Evolutionary conservation across 2,888 invertebrate genomes (phyloP).

Genomic region (Cacoxenus indagator): DNA sequence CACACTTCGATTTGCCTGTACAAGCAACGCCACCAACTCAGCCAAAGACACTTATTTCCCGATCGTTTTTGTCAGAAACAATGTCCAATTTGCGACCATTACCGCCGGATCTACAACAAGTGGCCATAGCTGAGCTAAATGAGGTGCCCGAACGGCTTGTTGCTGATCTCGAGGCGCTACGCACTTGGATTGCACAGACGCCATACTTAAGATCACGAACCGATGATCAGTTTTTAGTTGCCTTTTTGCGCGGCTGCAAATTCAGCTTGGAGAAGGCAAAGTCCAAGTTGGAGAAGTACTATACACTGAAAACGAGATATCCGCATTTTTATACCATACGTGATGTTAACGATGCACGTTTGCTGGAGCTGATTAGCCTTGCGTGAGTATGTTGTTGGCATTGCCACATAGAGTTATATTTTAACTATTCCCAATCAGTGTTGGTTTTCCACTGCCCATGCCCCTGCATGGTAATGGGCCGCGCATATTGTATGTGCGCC

Average conservation of each 20-base stretch:
- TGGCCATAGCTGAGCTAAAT: slow-evolving; percentile 71
- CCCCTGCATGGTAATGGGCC: slow-evolving; percentile 70
- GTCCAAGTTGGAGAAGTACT: slow-evolving; percentile 74
- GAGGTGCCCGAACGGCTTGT: slow-evolving; percentile 69
- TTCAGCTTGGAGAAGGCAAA: slow-evolving; percentile 73
- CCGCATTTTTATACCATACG: slow-evolving; percentile 73
- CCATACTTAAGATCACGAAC: slow-evolving; percentile 68
- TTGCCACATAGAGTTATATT: no score
- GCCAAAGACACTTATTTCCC: no score
- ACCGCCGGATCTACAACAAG: slow-evolving; percentile 49
- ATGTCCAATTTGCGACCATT: slow-evolving; percentile 53
- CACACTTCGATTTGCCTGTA: no score
- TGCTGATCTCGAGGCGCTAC: slow-evolving; percentile 66
- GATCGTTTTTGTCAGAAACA: background rate
- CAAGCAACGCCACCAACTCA: no score
- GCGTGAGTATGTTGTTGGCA: slow-evolving; percentile 51
- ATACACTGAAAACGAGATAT: slow-evolving; percentile 72
- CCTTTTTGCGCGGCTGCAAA: slow-evolving; percentile 73
- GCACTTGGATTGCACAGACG: slow-evolving; percentile 72
- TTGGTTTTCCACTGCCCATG: slow-evolving; percentile 42
- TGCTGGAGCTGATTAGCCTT: slow-evolving; percentile 43
- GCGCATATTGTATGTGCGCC: slow-evolving; percentile 71
- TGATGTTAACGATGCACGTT: slow-evolving; percentile 47
- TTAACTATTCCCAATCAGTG: slow-evolving; percentile 13
- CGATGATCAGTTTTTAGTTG: slow-evolving; percentile 71